phyloP scores from a whole-genome alignment of 2,888 invertebrate genomes.

The Campoplex nolae region DNA sequence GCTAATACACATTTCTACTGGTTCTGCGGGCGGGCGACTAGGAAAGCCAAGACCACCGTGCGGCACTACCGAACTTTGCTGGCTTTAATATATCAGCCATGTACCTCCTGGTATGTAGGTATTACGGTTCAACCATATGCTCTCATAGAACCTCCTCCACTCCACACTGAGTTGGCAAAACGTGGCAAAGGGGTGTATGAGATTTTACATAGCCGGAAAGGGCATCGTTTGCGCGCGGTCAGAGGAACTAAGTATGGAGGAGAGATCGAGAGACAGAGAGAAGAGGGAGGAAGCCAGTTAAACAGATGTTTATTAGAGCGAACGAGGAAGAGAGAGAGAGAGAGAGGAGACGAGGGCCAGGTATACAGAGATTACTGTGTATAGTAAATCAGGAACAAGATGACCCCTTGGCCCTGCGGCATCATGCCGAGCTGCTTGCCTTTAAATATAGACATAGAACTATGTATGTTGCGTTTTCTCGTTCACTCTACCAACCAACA shows the following conservation, averaged over 20 bases:
- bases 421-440: conserved; percentile 26
- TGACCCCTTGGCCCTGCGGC: conserved; percentile 54
- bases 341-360: conserved; percentile 37
- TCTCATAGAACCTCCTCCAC: conserved; percentile 60
- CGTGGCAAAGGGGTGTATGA: conserved; percentile 48
- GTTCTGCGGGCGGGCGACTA: conserved; percentile 25
- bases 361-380: conserved; percentile 32
- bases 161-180: background rate
- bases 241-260: conserved; percentile 20
- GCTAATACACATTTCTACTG: conserved; percentile 48
- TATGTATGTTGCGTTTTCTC: conserved; percentile 14
- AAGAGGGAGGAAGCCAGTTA: conserved; percentile 41
- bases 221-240: conserved; percentile 49
- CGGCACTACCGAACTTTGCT: conserved; percentile 80
- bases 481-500: conserved; percentile 45
- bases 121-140: conserved; percentile 83
- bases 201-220: conserved; percentile 62
- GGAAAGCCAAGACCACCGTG: conserved; percentile 43
- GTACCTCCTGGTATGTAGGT: conserved; percentile 64
- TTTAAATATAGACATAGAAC: conserved; percentile 27
- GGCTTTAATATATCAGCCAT: conserved; percentile 83
- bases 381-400: conserved; percentile 46
- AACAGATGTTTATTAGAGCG: conserved; percentile 50
- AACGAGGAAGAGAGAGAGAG: conserved; percentile 34
- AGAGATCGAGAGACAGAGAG: conserved; percentile 38